Conservation (phyloP, 2,797 vertebrate species). For the Lateolabrax maculatus region DNA sequence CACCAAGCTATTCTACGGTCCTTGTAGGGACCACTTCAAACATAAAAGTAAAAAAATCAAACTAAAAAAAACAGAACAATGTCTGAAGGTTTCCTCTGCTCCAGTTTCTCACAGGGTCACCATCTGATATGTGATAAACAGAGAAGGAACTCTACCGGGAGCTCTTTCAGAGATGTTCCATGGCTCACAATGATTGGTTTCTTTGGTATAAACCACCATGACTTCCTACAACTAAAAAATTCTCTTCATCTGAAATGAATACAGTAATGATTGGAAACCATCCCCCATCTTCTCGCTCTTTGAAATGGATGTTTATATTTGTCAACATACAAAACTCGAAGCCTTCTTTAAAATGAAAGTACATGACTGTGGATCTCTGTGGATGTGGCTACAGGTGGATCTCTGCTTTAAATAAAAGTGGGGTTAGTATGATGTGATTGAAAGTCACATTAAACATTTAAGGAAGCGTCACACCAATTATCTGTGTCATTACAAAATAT, state of each 20-base stretch:
- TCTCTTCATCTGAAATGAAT: slow-evolving; percentile 19
- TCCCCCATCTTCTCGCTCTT: background rate
- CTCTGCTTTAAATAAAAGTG: slow-evolving; percentile 7
- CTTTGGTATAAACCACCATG: slow-evolving; percentile 85
- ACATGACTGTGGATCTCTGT: slow-evolving; percentile 3
- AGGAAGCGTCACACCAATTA: slow-evolving; percentile 23
- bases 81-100: slow-evolving; percentile 51
- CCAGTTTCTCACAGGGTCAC: slow-evolving; percentile 43
- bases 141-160: slow-evolving; percentile 39
- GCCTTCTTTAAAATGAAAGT: background rate
- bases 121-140: slow-evolving; percentile 54
- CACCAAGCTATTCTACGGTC: slow-evolving; percentile 58
- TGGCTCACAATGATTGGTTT: slow-evolving; percentile 77
- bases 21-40: slow-evolving; percentile 38
- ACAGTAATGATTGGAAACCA: slow-evolving; percentile 39
- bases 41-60: background rate
- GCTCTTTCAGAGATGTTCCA: slow-evolving; percentile 54
- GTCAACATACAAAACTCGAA: background rate
- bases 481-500: slow-evolving; percentile 43
- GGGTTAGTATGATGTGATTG: slow-evolving; percentile 8
- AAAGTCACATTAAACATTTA: slow-evolving; percentile 23
- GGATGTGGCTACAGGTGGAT: slow-evolving; percentile 23
- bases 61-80: background rate
- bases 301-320: slow-evolving; percentile 18
- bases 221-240: slow-evolving; percentile 48